These are phyloP conservation scores for Automeris io DNA, from an alignment of 2,888 invertebrate genomes.

Conservation along the genomic window DNA sequence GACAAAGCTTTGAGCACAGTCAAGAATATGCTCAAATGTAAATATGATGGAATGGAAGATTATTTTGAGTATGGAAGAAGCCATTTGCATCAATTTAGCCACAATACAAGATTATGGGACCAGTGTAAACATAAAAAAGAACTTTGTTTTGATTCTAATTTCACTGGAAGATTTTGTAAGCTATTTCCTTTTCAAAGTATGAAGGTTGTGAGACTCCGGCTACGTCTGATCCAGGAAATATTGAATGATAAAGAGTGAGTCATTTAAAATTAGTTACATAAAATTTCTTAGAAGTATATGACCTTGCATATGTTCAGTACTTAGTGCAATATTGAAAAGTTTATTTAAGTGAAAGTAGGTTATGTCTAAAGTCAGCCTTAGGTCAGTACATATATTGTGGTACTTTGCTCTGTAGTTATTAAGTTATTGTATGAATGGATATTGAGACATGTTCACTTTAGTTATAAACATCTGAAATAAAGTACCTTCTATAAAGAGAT, in stretches of 20 bases:
- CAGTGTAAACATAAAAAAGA: constrained; percentile 81
- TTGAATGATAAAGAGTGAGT: constrained; percentile 84
- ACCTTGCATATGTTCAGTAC: too few relatives aligned
- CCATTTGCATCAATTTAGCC: constrained; percentile 88
- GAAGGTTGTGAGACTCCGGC: constrained; percentile 88
- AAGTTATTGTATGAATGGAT: neutral
- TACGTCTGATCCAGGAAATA: constrained; percentile 83
- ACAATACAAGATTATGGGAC: constrained; percentile 90
- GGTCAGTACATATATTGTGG: neutral
- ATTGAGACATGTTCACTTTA: too few relatives aligned
- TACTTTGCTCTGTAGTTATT: neutral
- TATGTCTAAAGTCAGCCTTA: neutral
- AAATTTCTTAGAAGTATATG: neutral
- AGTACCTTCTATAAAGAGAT: too few relatives aligned
- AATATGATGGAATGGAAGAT: constrained; percentile 83
- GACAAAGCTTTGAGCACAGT: constrained; percentile 81
- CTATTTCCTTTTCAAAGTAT: constrained; percentile 92
- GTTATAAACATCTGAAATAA: too few relatives aligned
- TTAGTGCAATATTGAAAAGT: neutral
- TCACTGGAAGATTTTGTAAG: constrained; percentile 86
- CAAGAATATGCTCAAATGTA: constrained; percentile 85
- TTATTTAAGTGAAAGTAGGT: constrained; percentile 4
- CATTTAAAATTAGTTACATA: neutral
- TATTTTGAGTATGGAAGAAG: constrained; percentile 87
- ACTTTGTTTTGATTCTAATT: constrained; percentile 73